Conservation (phyloP, 2,113 vertebrate species). For the Setophaga petechia region DNA sequence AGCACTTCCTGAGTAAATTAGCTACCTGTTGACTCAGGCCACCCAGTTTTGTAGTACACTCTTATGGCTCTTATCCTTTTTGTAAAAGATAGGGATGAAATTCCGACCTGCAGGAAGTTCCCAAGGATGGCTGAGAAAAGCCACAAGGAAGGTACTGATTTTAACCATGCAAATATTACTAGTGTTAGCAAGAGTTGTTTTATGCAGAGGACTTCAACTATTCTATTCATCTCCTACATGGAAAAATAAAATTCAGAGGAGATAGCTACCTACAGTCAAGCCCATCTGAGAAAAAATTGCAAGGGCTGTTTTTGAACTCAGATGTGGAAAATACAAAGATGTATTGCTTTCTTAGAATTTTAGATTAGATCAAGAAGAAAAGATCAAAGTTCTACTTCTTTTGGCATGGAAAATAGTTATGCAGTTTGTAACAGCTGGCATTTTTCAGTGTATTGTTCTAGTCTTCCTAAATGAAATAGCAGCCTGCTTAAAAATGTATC, state of each 20-base stretch:
- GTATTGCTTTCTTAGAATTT: conserved; percentile 7
- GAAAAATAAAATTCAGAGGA: neutral
- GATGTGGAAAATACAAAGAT: neutral
- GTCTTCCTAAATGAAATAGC: neutral
- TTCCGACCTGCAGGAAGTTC: neutral
- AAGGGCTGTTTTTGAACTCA: neutral
- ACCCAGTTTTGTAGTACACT: neutral
- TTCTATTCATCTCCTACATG: neutral
- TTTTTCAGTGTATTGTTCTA: conserved; percentile 41
- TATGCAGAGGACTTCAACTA: neutral
- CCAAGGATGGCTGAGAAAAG: neutral
- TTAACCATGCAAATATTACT: neutral
- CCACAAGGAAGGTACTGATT: neutral
- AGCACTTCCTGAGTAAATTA: neutral
- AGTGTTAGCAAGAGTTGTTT: neutral
- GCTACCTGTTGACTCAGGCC: neutral
- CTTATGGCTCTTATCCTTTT: accelerated
- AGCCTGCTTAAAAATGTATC: conserved; percentile 3
- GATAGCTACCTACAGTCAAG: neutral
- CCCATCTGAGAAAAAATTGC: neutral
- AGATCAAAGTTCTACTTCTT: conserved; percentile 49
- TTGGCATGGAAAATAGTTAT: neutral
- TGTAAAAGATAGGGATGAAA: neutral
- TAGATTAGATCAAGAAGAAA: conserved; percentile 18
- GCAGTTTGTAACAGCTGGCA: neutral